A percentile compares a stretch with the other conserved stretches of the same genome.
Conservation (phyloP, 2,888 invertebrate genomes). For the Periphyllus acericola region DNA sequence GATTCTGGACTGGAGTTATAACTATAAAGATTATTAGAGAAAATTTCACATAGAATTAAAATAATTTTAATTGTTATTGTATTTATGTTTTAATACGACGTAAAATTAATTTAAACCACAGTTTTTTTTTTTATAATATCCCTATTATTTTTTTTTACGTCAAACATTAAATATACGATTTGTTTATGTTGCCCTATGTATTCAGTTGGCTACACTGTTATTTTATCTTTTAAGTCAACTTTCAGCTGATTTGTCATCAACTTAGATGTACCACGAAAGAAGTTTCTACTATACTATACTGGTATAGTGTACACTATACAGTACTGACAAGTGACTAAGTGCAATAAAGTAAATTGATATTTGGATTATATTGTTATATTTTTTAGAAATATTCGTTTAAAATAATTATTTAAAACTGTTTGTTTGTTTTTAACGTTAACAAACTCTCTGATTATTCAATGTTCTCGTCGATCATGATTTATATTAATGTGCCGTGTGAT, state of each 20-base stretch:
- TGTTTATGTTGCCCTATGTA: not conserved
- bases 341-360: conserved; percentile 45
- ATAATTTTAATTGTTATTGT: not conserved
- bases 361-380: conserved; percentile 41
- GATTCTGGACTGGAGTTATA: not conserved
- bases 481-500: conserved; percentile 20
- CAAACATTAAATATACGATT: not conserved
- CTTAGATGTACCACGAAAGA: conserved; percentile 59
- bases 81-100: not conserved
- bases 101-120: not conserved
- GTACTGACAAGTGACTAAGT: conserved; percentile 59
- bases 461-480: not conserved
- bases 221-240: conserved; percentile 49
- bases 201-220: conserved; percentile 35
- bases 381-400: conserved; percentile 43
- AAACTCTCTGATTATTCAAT: not conserved
- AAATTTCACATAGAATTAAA: not conserved
- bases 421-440: conserved; percentile 5
- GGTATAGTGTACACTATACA: conserved; percentile 33
- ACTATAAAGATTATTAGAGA: not conserved
- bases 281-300: conserved; percentile 45
- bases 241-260: conserved; percentile 62
- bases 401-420: conserved; percentile 10
- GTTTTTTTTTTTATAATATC: not conserved
- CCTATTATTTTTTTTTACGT: not conserved